Evolutionary conservation across 2,113 vertebrate genomes (phyloP), one percentile per base, ranked within the genome.

Genomic region (Callipepla californica): DNA sequence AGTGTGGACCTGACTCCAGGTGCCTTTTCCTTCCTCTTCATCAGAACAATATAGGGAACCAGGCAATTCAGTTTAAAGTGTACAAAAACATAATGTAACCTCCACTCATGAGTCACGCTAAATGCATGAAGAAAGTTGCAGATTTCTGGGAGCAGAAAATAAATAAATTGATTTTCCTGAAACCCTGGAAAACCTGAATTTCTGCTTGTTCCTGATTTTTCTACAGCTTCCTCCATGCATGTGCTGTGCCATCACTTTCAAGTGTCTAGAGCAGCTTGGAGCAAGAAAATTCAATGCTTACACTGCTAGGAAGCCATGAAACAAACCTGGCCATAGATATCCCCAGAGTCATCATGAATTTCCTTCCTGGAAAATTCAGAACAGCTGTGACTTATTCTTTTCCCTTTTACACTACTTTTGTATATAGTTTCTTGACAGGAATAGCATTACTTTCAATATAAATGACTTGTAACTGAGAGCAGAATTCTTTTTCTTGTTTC

Each of bases 11-110:
- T 90, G 40, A 17, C 30, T 93, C 15, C 83, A 79, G 21, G 15
- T 84, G 48, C 58, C 62, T 94, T 91, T 95, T 96, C 47, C 55
- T 78, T 93, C 70, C 75, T 92, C 11, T 30, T n/a, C 44, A 79
- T 53, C 14, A 45, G 66, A 87, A 76, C 68, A 75, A 86, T 90
- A 57, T 59, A 72, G 40, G 50, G 67, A 94, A 76, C 20, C 2
- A 48, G 67, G 14, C 38, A 77, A 77, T 32, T 80, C 47, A 18
- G 3, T 55, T 93, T 85, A 42, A 90, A 78, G 36, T 3, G 8
- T 26, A 30, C 38, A 50, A 66, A 80, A 57, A 3, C 16, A 28
- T 22, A 42, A 34, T 0, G 2, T 58, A 75, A 69, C 17, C 40
- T 53, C 30, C 23, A 48, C 10, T 65, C 22, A 28, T 48, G 58